Conservation (phyloP, 2,797 vertebrate species). For the Catharus ustulatus region DNA sequence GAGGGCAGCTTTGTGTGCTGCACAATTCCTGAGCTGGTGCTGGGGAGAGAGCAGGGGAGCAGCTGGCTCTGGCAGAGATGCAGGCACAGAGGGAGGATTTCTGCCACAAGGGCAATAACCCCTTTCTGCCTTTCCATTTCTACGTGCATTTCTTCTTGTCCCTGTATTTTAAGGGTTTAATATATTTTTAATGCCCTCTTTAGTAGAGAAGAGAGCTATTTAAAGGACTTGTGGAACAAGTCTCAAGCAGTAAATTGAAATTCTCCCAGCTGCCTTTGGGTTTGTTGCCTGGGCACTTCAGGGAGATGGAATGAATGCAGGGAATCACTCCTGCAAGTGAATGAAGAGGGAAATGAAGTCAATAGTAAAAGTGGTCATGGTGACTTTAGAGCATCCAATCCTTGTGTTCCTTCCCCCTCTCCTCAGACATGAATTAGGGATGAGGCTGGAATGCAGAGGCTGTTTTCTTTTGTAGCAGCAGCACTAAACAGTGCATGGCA, state of each 20-base stretch:
- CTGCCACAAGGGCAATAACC: not conserved
- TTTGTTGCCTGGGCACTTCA: constrained; percentile 42
- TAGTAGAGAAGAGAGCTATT: not conserved
- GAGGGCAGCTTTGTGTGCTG: not conserved
- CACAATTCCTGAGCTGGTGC: not conserved
- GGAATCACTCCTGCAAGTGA: constrained; percentile 10
- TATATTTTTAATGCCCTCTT: not conserved
- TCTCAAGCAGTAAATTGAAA: not conserved
- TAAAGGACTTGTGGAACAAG: not conserved
- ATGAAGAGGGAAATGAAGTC: constrained; percentile 30
- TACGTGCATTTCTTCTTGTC: accelerated
- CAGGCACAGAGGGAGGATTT: not conserved
- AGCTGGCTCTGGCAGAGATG: not conserved
- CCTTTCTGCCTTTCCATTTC: not conserved
- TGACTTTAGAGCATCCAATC: not conserved
- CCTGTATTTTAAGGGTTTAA: not conserved
- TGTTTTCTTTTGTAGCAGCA: not conserved
- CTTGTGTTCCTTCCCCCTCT: not conserved
- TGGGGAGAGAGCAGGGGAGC: not conserved
- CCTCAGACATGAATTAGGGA: not conserved
- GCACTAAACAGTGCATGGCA: not conserved
- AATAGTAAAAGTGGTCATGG: not conserved
- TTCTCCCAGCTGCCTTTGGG: constrained; percentile 18
- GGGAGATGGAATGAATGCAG: constrained; percentile 3
- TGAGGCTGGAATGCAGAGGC: constrained; percentile 10